A percentile compares a stretch with the other conserved stretches of the same genome.
These are phyloP conservation scores for Bombus breviceps DNA, from an alignment of 1,140 invertebrate genomes.

Conservation along the genomic window DNA sequence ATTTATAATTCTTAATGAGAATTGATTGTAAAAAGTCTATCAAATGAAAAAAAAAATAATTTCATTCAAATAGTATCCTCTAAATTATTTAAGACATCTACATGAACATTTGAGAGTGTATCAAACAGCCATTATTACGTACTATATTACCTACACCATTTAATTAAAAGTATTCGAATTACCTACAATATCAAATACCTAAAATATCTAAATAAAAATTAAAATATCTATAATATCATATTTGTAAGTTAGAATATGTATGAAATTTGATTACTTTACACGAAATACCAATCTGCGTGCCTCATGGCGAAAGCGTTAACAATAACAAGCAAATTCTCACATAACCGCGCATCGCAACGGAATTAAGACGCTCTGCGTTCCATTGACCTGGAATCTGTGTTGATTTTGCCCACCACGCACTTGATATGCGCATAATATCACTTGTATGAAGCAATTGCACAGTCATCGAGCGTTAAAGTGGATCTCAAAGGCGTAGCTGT, in stretches of 20 bases:
- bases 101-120: background rate
- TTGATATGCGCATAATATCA: constrained; percentile 16
- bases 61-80: background rate
- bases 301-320: background rate
- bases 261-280: too few species aligned
- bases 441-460: background rate
- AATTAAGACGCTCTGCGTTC: background rate
- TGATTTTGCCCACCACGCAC: background rate
- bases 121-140: background rate
- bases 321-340: background rate
- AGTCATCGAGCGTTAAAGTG: background rate
- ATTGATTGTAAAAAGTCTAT: too few species aligned
- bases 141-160: too few species aligned
- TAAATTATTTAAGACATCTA: background rate
- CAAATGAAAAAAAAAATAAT: background rate
- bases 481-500: background rate
- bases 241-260: too few species aligned
- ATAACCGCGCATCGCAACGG: background rate
- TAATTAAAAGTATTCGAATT: too few species aligned
- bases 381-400: background rate
- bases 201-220: too few species aligned
- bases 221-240: too few species aligned
- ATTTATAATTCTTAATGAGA: too few species aligned
- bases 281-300: background rate
- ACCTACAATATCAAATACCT: too few species aligned